phyloP scores from a whole-genome alignment of 2,888 invertebrate genomes.

The Parasteatoda lunata region DNA sequence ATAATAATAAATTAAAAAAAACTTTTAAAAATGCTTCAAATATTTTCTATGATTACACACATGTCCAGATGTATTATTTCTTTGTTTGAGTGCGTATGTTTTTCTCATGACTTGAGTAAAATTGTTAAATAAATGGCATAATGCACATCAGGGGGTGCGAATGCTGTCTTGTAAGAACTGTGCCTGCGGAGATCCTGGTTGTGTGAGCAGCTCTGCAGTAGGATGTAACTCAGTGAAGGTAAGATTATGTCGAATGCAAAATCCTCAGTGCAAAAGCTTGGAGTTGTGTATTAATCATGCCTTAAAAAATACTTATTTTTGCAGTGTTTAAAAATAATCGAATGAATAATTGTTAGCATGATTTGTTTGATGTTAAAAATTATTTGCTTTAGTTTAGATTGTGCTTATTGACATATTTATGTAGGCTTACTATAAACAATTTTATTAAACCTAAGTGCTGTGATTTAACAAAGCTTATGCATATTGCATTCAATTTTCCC shows the following conservation, averaged over 20 bases:
- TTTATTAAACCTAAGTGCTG: too few relatives aligned
- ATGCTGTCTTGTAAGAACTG: slow-evolving; percentile 60
- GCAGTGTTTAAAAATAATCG: too few relatives aligned
- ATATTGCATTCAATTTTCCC: too few relatives aligned
- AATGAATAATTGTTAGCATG: not conserved
- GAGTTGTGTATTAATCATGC: not conserved
- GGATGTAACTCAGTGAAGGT: slow-evolving; percentile 55
- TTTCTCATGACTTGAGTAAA: not conserved
- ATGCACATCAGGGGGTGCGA: slow-evolving; percentile 52
- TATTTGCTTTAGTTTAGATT: not conserved
- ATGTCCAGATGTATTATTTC: slow-evolving; percentile 5
- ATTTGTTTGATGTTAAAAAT: not conserved
- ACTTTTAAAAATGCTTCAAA: not conserved
- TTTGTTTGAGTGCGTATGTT: slow-evolving; percentile 1
- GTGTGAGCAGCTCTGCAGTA: slow-evolving; percentile 34
- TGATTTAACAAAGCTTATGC: too few relatives aligned
- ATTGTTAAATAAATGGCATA: slow-evolving; percentile 24
- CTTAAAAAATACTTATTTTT: too few relatives aligned
- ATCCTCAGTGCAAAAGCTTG: slow-evolving; percentile 9
- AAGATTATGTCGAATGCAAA: slow-evolving; percentile 35
- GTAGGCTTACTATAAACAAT: too few relatives aligned
- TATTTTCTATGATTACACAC: not conserved
- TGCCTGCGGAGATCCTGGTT: slow-evolving; percentile 46
- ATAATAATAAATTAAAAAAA: not conserved
- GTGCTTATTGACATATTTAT: not conserved